Evolutionary conservation across 2,888 invertebrate genomes (phyloP), one percentile per base, ranked within the genome.

Genomic region (Caenorhabditis plicata): DNA sequence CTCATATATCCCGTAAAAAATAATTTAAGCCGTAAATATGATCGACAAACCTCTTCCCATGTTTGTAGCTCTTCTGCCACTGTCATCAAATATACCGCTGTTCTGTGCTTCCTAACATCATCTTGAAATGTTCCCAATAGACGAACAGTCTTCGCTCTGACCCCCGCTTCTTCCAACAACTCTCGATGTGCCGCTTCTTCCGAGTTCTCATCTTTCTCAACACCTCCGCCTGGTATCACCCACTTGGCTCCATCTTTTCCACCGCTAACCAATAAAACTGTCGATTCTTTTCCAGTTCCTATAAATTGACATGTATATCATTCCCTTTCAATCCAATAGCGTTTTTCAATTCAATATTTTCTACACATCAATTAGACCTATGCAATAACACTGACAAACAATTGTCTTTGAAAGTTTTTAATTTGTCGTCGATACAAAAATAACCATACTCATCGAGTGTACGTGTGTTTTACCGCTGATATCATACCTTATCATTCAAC

Each of bases 151-250:
- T 88, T 88, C 74, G 94, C 95, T 77, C 89, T 86, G 66, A 94
- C 94, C 39, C 95, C 96, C 51, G 95, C 95, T 82, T 96, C 96
- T 82, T 96, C 95, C 68, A 90, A 86, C 42, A 93, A 91, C 85
- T 96, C 95, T 50, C 95, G 86, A 76, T 89, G 87, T 22, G 95
- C 95, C 22, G 95, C 93, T 66, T 89, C 89, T 64, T 89, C 88
- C 27, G 92, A 88, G 80, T 91, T 90, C 79, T 95, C 93, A 31
- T 82, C 75, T 0, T 92, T 92, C 83, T 96, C 95, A 52, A 95
- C 89, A 32, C 95, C 95, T 35, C 95, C 95, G 52, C 95, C 95
- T 46, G 95, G 95, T 71, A 96, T 91, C 75, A 95, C 91, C 94
- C 94, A 77, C 49, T 72, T 64, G 39, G 62, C 57, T 15, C 66